Base-by-base conservation (phyloP, 2,888 invertebrate species). In the Cerceris ruficornis region DNA sequence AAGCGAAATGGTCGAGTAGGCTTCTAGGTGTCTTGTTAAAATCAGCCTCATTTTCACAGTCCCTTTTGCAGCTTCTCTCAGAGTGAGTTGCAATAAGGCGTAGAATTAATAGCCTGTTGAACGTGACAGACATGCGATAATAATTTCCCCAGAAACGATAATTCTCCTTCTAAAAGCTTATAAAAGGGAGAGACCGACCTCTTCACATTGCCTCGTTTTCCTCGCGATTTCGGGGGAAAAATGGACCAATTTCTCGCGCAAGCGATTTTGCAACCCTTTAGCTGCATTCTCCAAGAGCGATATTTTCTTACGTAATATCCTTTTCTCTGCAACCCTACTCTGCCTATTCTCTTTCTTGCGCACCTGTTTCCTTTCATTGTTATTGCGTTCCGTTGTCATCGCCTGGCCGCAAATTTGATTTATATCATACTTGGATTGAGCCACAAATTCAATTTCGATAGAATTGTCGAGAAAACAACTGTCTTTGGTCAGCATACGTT, bases 71-170 rank as follows among this genome's bases (percentile, higher is more conserved):
- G 49, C 43, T 5, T 13, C 50, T 15, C 50, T 39, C 46, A 5
- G 28, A 17, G 50, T 49, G 17, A n/a, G 17, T 69, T 43, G 76
- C 67, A 75, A 80, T 65, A 60, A 75, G 67, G 60, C 54, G 72
- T 72, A 49, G 69, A 83, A 80, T 82, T 80, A 82, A 83, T 82
- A 70, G 73, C 76, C 58, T 55, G 61, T 70, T 73, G 72, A 80
- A 54, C 61, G 28, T 67, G 74, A 64, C 76, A 64, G 74, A 28
- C 74, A 54, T 42, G 58, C 59, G 80, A 69, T 80, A 80, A 78
- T 80, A 75, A 80, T 75, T 78, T 78, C 46, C 14, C 71, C 54
- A 49, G 54, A 28, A 39, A 69, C 54, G 58, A 69, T 55, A 61
- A 46, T 66, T 60, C 59, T 28, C 28, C 14, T n/a, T 64, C 17